Conservation (phyloP, 2,888 invertebrate genomes). For the Orgyia antiqua region DNA sequence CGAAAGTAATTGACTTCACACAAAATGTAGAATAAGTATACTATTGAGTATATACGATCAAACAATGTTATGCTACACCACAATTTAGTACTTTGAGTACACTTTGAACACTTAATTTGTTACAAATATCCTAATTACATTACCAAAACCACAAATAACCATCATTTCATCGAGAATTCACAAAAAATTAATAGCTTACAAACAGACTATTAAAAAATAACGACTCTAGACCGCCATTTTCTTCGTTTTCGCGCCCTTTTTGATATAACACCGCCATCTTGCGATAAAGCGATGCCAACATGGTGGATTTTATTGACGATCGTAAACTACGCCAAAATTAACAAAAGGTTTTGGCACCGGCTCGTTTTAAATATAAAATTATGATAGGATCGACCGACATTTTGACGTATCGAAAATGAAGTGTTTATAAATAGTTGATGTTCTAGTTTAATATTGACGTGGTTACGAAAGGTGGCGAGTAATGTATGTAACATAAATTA, state of each 20-base stretch:
- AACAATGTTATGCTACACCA: neutral
- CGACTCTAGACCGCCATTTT: conserved; percentile 32
- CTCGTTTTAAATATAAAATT: conserved; percentile 62
- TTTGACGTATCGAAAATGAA: conserved; percentile 18
- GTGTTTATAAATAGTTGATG: conserved; percentile 20
- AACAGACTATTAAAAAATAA: conserved; percentile 45
- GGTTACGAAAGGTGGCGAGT: too few species aligned
- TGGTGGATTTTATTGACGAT: conserved; percentile 55
- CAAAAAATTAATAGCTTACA: conserved; percentile 36
- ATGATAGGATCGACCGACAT: conserved; percentile 43
- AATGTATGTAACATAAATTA: too few species aligned
- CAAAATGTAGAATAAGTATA: neutral
- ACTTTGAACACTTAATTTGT: conserved; percentile 1
- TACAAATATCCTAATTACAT: conserved; percentile 8
- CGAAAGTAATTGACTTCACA: neutral
- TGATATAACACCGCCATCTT: conserved; percentile 49
- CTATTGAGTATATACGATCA: too few species aligned
- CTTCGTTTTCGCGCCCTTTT: conserved; percentile 48
- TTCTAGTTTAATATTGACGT: conserved; percentile 7
- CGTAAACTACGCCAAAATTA: conserved; percentile 68
- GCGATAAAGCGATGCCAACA: conserved; percentile 46
- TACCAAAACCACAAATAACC: conserved; percentile 5
- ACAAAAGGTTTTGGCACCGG: conserved; percentile 68
- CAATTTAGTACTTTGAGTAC: neutral
- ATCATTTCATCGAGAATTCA: conserved; percentile 19